phyloP scores from a whole-genome alignment of 1,140 invertebrate genomes.

The Drosophila micromelanica region DNA sequence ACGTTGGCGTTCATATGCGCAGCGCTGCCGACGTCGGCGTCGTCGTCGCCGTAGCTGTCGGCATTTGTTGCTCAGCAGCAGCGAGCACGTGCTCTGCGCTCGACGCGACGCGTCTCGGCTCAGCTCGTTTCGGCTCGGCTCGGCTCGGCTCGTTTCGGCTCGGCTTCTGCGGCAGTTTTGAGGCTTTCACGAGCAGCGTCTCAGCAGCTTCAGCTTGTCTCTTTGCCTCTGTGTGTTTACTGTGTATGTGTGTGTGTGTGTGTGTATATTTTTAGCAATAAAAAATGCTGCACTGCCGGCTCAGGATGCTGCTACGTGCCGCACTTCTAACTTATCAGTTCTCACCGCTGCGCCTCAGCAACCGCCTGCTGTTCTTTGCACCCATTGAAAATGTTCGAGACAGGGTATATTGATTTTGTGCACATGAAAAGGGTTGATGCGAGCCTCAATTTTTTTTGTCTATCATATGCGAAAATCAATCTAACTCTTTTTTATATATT shows the following conservation, averaged over 20 bases:
- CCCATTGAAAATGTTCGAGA: too few relatives aligned
- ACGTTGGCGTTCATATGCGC: neutral
- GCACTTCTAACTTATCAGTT: constrained; percentile 23
- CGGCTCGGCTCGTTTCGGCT: constrained; percentile 3
- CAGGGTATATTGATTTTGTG: too few relatives aligned
- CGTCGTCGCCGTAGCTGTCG: constrained; percentile 35
- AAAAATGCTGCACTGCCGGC: constrained; percentile 54
- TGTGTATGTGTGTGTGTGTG: constrained; percentile 11
- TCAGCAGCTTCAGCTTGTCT: constrained; percentile 22
- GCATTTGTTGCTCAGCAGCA: constrained; percentile 67
- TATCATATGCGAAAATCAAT: too few relatives aligned
- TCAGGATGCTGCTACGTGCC: constrained; percentile 49
- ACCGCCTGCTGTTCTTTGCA: too few relatives aligned
- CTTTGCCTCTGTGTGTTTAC: neutral
- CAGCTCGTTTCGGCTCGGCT: constrained; percentile 3
- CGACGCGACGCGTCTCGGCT: constrained; percentile 32
- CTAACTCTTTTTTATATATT: too few relatives aligned
- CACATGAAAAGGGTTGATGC: too few relatives aligned
- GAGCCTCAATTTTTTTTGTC: too few relatives aligned
- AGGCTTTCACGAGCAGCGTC: constrained; percentile 39
- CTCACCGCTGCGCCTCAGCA: neutral
- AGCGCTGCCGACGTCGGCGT: constrained; percentile 1
- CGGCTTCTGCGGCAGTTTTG: constrained; percentile 37
- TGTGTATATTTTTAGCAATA: constrained; percentile 34
- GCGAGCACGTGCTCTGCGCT: constrained; percentile 63